phyloP scores from a whole-genome alignment of 2,797 vertebrate species.

The Channa striata region DNA sequence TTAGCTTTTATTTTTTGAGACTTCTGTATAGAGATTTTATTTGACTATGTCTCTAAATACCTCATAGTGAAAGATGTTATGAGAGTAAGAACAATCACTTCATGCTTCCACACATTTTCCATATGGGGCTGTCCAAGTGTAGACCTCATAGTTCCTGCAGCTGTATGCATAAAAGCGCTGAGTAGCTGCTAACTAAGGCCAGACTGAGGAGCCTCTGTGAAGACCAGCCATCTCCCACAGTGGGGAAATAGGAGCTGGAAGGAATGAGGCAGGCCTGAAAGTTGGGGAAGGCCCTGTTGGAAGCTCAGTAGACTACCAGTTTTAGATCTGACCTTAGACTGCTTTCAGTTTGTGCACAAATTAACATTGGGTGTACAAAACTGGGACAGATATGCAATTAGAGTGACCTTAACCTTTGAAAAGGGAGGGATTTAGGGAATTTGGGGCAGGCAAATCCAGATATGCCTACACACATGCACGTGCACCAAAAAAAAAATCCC shows the following conservation, averaged over 20 bases:
- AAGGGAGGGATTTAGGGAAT: no score
- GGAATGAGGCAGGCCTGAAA: conserved; percentile 56
- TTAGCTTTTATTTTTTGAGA: background rate
- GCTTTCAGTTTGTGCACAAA: background rate
- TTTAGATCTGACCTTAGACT: conserved; percentile 15
- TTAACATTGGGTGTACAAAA: no score
- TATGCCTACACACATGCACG: no score
- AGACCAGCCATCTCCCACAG: conserved; percentile 67
- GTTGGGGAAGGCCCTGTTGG: conserved; percentile 27
- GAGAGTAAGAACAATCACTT: conserved; percentile 46
- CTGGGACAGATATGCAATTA: no score
- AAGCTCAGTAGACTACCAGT: conserved; percentile 17
- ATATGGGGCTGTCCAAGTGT: conserved; percentile 39
- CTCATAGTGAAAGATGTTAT: conserved; percentile 36
- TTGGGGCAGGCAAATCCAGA: no score
- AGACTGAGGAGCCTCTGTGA: conserved; percentile 65
- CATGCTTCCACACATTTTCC: conserved; percentile 72
- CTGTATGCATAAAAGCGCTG: conserved; percentile 63
- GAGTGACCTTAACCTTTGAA: no score
- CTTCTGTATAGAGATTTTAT: conserved; percentile 10
- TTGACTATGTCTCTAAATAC: conserved; percentile 23
- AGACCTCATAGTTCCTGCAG: conserved; percentile 66
- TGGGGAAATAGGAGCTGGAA: conserved; percentile 60
- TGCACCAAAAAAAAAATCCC: no score
- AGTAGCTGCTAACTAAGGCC: conserved; percentile 71